phyloP scores from a whole-genome alignment of 2,888 invertebrate species.

The Corbicula japonica region DNA sequence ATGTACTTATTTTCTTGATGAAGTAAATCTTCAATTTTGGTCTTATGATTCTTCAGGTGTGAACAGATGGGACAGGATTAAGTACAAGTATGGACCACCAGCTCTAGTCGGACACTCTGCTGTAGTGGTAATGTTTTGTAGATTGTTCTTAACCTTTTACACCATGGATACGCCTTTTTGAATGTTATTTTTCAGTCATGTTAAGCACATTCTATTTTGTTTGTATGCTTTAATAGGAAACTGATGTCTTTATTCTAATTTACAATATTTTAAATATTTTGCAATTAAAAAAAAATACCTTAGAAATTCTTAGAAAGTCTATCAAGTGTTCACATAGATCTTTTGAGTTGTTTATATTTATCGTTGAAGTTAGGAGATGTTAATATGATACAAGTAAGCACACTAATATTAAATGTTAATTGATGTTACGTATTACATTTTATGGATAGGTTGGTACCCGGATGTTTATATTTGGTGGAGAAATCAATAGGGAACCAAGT shows the following conservation, averaged over 20 bases:
- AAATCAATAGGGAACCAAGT: conserved; percentile 63
- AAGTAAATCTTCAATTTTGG: too few species aligned
- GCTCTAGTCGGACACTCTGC: conserved; percentile 78
- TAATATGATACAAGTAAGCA: neutral
- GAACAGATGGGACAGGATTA: conserved; percentile 74
- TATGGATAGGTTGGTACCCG: conserved; percentile 68
- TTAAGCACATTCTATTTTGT: too few species aligned
- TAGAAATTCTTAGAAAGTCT: neutral
- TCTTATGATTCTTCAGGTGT: conserved; percentile 71
- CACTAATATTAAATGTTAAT: too few species aligned
- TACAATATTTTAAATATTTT: neutral
- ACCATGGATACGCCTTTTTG: too few species aligned
- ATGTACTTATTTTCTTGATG: too few species aligned
- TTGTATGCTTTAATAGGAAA: neutral
- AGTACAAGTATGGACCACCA: conserved; percentile 73
- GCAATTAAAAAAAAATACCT: neutral
- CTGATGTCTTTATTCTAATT: neutral
- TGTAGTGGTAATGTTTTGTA: conserved; percentile 69
- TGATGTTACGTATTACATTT: too few species aligned
- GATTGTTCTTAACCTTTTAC: neutral
- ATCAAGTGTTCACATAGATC: neutral
- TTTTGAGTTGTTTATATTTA: too few species aligned
- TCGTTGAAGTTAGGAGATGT: too few species aligned
- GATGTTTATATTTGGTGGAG: conserved; percentile 75
- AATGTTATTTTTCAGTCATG: too few species aligned